Percentiles rank a stretch among this genome's conserved stretches.
phyloP scores from a whole-genome alignment of 2,113 vertebrate genomes.

The Tetrao urogallus region DNA sequence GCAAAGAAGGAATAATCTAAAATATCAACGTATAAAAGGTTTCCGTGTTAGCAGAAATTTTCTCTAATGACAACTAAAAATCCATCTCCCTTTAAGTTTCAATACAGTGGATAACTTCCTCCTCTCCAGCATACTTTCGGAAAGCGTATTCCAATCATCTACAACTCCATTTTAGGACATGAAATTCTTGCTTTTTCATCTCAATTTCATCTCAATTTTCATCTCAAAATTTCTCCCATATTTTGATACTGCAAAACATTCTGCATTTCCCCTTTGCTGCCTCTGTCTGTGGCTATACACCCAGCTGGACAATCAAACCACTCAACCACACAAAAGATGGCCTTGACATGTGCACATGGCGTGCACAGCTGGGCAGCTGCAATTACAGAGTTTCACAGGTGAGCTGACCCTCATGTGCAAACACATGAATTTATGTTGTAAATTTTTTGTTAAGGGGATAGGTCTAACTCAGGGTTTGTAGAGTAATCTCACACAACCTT shows the following conservation, averaged over 20 bases:
- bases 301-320: neutral
- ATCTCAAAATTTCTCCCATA: neutral
- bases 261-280: neutral
- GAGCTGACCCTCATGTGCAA: conserved; percentile 51
- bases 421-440: conserved; percentile 34
- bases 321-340: neutral
- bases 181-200: neutral
- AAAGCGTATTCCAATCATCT: neutral
- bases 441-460: conserved; percentile 36
- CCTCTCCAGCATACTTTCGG: neutral
- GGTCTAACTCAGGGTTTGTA: neutral
- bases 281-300: neutral
- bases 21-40: neutral
- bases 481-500: neutral
- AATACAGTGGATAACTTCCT: neutral
- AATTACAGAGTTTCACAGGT: neutral
- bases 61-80: neutral
- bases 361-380: conserved; percentile 27
- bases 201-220: neutral
- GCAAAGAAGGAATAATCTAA: neutral
- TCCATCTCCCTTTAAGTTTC: neutral
- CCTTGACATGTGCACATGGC: neutral
- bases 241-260: neutral
- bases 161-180: neutral
- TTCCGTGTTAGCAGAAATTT: neutral